Percentiles rank a stretch among this genome's conserved stretches.
Evolutionary conservation across 1,140 invertebrate species (phyloP).

Genomic region (Aleiodes sp.): DNA sequence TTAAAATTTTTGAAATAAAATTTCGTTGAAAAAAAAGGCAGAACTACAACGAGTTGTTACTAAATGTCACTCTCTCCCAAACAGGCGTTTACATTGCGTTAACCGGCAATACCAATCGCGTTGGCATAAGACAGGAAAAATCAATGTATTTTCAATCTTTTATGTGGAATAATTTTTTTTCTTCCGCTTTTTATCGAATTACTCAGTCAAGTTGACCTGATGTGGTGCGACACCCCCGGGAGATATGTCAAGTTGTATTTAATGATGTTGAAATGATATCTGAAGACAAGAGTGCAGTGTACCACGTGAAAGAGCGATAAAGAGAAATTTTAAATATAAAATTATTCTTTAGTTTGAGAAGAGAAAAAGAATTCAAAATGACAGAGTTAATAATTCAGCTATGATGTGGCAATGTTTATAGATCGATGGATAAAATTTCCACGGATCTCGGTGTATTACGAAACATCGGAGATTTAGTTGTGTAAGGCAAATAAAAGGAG

Average conservation of each 20-base stretch:
- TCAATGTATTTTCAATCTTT: no score
- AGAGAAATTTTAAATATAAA: no score
- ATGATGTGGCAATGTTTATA: no score
- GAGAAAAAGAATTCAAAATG: no score
- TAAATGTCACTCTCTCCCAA: background rate
- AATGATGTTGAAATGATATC: background rate
- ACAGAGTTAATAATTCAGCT: no score
- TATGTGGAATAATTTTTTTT: background rate
- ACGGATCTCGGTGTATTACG: no score
- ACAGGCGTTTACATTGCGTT: background rate
- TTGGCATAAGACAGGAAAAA: constrained; percentile 4
- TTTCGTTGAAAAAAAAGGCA: constrained; percentile 21
- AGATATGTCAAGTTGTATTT: background rate
- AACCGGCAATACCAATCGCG: background rate
- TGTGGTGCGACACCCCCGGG: background rate
- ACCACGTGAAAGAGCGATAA: no score
- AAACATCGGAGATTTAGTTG: no score
- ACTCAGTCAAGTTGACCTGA: background rate
- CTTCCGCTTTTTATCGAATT: background rate
- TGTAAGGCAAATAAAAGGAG: no score
- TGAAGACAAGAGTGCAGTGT: background rate
- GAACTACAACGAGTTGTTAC: no score
- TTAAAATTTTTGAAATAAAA: constrained; percentile 4
- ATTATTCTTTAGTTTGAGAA: no score
- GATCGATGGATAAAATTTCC: background rate